These are phyloP conservation scores for Rhodeus uyekii DNA, from an alignment of 2,797 vertebrate species.

Conservation along the genomic window DNA sequence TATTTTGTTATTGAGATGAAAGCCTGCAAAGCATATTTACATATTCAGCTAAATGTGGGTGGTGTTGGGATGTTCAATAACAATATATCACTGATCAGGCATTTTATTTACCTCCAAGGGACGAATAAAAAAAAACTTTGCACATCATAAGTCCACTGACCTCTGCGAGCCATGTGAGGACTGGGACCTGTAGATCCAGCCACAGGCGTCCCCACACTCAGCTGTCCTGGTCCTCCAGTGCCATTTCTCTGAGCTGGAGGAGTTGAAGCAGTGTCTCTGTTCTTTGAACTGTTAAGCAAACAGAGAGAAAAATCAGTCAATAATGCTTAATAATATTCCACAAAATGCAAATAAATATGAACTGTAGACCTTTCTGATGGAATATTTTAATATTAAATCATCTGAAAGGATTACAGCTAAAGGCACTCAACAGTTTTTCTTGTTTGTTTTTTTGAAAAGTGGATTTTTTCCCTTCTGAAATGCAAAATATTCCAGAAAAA, in stretches of 20 bases:
- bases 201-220: slow-evolving; percentile 70
- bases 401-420: background rate
- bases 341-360: background rate
- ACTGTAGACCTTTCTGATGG: background rate
- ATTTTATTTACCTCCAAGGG: background rate
- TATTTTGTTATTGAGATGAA: background rate
- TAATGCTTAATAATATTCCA: background rate
- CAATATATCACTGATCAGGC: background rate
- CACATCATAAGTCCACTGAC: slow-evolving; percentile 65
- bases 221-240: slow-evolving; percentile 70
- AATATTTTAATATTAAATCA: background rate
- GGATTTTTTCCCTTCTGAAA: no score
- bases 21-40: background rate
- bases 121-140: background rate
- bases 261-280: slow-evolving; percentile 78
- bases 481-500: no score
- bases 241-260: slow-evolving; percentile 82
- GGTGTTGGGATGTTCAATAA: background rate
- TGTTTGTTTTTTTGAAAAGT: no score
- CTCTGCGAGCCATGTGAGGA: slow-evolving; percentile 88
- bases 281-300: slow-evolving; percentile 76
- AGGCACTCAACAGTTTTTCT: background rate
- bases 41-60: background rate
- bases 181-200: slow-evolving; percentile 83
- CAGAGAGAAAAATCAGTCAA: background rate